Evolutionary conservation across 1,140 invertebrate species (phyloP).

Genomic region (Chironomus tepperi): DNA sequence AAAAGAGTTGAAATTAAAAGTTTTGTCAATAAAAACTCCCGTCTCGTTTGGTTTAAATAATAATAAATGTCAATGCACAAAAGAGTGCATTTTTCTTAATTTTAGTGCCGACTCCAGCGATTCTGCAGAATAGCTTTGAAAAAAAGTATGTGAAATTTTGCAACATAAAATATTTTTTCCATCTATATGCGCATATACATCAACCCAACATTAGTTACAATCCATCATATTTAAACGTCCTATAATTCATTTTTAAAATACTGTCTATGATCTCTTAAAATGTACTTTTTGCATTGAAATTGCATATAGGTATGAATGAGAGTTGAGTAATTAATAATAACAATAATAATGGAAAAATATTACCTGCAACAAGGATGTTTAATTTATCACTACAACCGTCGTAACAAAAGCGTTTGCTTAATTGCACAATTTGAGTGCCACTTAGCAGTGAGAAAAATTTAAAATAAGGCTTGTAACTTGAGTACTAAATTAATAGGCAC

Average conservation of each 20-base stretch:
- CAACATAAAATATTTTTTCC: too few species aligned
- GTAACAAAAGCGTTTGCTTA: neutral
- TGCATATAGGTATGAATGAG: neutral
- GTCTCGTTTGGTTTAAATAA: too few species aligned
- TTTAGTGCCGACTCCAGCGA: too few species aligned
- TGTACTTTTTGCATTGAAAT: neutral
- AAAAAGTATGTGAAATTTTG: too few species aligned
- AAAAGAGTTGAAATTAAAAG: too few species aligned
- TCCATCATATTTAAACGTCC: neutral
- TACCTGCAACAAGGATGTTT: constrained; percentile 5
- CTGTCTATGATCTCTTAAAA: neutral
- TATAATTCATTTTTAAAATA: neutral
- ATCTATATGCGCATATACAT: too few species aligned
- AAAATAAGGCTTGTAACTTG: neutral
- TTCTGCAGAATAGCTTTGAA: too few species aligned
- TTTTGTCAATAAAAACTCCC: too few species aligned
- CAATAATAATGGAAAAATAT: neutral
- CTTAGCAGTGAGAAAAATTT: neutral
- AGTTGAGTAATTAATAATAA: neutral
- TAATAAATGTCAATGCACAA: too few species aligned
- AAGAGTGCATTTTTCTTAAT: too few species aligned
- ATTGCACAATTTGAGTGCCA: neutral
- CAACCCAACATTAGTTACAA: too few species aligned
- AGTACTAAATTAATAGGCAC: neutral
- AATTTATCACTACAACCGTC: neutral